Percentiles rank a stretch among this genome's conserved stretches.
Conservation (phyloP, 2,113 vertebrate species). For the Tenrec ecaudatus region DNA sequence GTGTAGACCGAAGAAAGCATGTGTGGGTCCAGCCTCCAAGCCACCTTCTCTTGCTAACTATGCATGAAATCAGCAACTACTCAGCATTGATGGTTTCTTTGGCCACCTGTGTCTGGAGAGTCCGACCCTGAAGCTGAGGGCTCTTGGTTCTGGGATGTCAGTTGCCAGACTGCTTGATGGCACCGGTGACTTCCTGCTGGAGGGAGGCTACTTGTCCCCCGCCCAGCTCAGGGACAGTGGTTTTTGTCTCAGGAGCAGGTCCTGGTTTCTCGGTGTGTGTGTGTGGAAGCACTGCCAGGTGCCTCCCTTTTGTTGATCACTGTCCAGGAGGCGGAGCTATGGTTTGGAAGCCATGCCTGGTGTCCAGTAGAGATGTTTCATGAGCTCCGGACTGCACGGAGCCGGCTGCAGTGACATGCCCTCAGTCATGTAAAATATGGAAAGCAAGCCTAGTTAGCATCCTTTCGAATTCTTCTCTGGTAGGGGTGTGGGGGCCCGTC, state of each 20-base stretch:
- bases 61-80: not conserved
- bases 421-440: not conserved
- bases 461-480: not conserved
- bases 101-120: not conserved
- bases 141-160: not conserved
- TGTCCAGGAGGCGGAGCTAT: not conserved
- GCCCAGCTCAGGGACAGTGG: not conserved
- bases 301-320: not conserved
- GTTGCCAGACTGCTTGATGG: not conserved
- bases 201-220: not conserved
- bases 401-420: not conserved
- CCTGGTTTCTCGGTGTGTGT: not conserved
- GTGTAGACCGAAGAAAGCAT: slow-evolving; percentile 63
- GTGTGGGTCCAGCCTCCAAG: not conserved
- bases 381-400: not conserved
- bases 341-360: slow-evolving; percentile 42
- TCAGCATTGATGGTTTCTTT: not conserved
- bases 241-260: not conserved
- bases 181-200: not conserved
- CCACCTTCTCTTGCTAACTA: not conserved
- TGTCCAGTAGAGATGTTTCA: slow-evolving; percentile 29
- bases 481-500: not conserved
- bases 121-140: not conserved
- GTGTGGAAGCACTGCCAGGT: not conserved
- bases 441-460: slow-evolving; percentile 50